Evolutionary conservation across 1,140 invertebrate species (phyloP), one percentile per base, ranked within the genome.

Genomic region (Drosophila fuyamai): DNA sequence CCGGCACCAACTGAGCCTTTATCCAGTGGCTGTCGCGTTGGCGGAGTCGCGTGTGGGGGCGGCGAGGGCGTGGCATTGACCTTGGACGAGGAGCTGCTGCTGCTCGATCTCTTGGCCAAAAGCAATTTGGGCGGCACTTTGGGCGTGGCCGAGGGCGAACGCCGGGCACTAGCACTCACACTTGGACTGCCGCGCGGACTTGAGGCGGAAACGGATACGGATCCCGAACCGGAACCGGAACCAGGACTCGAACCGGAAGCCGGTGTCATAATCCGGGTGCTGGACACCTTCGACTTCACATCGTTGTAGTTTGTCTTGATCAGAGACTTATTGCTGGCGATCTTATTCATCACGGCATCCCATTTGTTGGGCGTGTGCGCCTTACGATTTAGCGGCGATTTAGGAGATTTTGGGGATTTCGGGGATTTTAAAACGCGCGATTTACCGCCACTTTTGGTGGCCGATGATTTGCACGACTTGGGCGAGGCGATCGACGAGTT

Each of bases 281-380:
- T 93, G 62, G 94, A 94, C 29, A 97, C 95, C 93, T 96, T 95
- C 4, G 96, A 96, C 89, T 97, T 97, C 27, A 97, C 95, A 89
- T 97, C 96, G 91, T 96, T 97, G 51, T 95, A 95, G 9, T 94
- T 94, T 76, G 95, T 96, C 83, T 95, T 95, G 66, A 95, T 94
- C 76, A 96, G 95, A 18, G 93, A 94, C 82, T 96, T 96, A 38
- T 95, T 95, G 77, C 95, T 95, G 23, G 95, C 95, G 54, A 96
- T 96, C 92, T 97, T 97, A 92, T 95, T 96, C 94, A 96, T 95
- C 41, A 97, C 95, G 46, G 95, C 96, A 82, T 97, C 96, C 94
- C 96, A 96, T 57, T 96, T 94, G 74, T 92, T 92, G 41, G 92
- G 90, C 29, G 89, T 75, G 51, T 72, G 73, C 32, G 79, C 92